These are phyloP conservation scores for Cetoscarus ocellatus DNA, from an alignment of 2,797 vertebrate genomes.

Conservation along the genomic window DNA sequence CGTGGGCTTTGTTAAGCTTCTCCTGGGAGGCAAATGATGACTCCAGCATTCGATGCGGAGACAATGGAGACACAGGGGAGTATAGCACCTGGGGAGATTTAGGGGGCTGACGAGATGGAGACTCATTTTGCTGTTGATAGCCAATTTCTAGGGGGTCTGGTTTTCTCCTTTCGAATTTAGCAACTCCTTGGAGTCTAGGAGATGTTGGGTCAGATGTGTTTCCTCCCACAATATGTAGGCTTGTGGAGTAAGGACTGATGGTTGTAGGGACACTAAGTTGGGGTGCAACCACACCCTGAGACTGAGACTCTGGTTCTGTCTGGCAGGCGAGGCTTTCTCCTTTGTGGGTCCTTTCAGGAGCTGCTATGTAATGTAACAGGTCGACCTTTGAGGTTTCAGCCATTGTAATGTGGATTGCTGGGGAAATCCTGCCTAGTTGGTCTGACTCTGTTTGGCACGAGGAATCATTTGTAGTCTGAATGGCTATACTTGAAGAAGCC, in stretches of 20 bases:
- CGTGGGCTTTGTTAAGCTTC: slow-evolving; percentile 97
- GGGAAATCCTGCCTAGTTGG: slow-evolving; percentile 92
- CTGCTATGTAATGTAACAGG: slow-evolving; percentile 96
- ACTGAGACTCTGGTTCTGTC: slow-evolving; percentile 94
- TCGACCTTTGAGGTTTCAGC: slow-evolving; percentile 94
- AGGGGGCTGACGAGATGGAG: slow-evolving; percentile 92
- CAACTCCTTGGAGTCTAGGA: slow-evolving; percentile 85
- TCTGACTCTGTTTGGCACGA: slow-evolving; percentile 97
- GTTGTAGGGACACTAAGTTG: slow-evolving; percentile 94
- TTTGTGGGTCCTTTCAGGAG: slow-evolving; percentile 94
- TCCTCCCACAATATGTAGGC: slow-evolving; percentile 92
- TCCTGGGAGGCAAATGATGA: slow-evolving; percentile 95
- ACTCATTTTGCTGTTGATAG: slow-evolving; percentile 92
- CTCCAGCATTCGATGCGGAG: slow-evolving; percentile 96
- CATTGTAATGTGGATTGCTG: slow-evolving; percentile 96
- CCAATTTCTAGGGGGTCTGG: slow-evolving; percentile 97
- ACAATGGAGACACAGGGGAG: slow-evolving; percentile 96
- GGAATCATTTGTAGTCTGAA: slow-evolving; percentile 97
- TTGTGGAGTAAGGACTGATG: slow-evolving; percentile 94
- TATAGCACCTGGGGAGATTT: slow-evolving; percentile 99
- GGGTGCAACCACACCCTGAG: slow-evolving; percentile 90
- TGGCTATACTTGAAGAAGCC: slow-evolving; percentile 92
- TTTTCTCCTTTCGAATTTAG: slow-evolving; percentile 96
- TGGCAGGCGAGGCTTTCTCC: slow-evolving; percentile 98
- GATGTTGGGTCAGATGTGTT: slow-evolving; percentile 84